Conservation (phyloP, 2,113 vertebrate species). For the Oreochromis spilurus region DNA sequence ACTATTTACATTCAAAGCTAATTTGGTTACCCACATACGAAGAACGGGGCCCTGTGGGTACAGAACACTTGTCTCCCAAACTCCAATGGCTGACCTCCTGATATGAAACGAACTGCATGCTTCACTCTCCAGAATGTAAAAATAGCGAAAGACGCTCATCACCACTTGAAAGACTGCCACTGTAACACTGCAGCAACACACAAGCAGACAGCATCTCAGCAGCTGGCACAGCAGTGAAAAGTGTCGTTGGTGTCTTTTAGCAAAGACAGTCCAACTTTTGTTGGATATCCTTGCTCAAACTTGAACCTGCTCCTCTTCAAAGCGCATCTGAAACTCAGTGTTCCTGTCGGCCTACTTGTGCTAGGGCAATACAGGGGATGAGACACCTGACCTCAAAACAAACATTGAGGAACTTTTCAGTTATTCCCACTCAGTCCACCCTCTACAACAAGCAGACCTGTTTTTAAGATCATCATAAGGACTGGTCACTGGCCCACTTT, state of each 20-base stretch:
- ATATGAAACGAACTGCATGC: conserved; percentile 22
- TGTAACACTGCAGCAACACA: background rate
- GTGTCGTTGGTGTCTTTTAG: background rate
- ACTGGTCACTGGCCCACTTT: background rate
- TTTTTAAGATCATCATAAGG: background rate
- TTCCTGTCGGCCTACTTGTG: background rate
- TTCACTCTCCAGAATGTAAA: background rate
- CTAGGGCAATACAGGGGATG: background rate
- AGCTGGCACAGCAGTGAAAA: background rate
- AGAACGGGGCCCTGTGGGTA: conserved; percentile 42
- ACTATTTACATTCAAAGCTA: background rate
- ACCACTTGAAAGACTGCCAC: background rate
- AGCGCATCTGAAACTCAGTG: background rate
- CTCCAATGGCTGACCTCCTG: background rate
- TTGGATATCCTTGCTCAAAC: background rate
- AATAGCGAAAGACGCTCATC: conserved; percentile 7
- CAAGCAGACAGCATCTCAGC: background rate
- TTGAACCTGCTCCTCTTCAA: background rate
- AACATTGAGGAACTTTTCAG: background rate
- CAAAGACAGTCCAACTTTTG: background rate
- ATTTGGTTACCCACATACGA: background rate
- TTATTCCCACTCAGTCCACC: background rate
- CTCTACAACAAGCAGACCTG: background rate
- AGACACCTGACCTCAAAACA: conserved; percentile 5
- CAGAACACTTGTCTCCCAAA: conserved; percentile 43